Conservation (phyloP, 2,113 vertebrate genomes). For the Lagopus leucura region DNA sequence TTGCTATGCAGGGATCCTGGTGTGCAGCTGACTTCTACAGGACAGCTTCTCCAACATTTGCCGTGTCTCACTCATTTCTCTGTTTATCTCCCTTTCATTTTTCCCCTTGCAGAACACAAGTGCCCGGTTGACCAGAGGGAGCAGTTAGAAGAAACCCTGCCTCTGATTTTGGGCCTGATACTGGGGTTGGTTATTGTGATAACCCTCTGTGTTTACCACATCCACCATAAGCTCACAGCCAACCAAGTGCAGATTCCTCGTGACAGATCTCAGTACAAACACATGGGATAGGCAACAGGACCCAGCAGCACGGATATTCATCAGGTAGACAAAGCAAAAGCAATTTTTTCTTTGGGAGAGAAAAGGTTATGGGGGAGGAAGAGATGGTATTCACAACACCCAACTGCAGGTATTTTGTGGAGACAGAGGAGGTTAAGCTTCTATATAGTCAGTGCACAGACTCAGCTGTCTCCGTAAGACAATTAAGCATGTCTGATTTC, state of each 20-base stretch:
- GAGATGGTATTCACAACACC: constrained; percentile 46
- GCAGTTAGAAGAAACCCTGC: constrained; percentile 92
- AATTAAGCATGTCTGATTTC: not conserved
- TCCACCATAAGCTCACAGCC: constrained; percentile 95
- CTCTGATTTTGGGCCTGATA: constrained; percentile 92
- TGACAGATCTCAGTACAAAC: constrained; percentile 96
- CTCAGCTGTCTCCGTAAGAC: not conserved
- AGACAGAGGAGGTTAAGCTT: not conserved
- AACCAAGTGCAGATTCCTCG: constrained; percentile 89
- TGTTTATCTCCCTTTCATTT: not conserved
- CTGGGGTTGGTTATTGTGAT: constrained; percentile 91
- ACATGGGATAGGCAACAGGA: constrained; percentile 86
- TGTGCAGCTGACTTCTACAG: accelerated
- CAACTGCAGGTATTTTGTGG: not conserved
- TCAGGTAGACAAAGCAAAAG: constrained; percentile 71
- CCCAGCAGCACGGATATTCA: not conserved
- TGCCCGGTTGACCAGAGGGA: constrained; percentile 95
- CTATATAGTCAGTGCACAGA: not conserved
- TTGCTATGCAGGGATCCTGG: accelerated
- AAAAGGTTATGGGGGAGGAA: not conserved
- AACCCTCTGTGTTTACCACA: constrained; percentile 90
- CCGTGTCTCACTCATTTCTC: not conserved
- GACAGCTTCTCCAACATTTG: not conserved
- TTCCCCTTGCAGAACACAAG: constrained; percentile 86
- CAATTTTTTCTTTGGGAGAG: constrained; percentile 67